phyloP scores from a whole-genome alignment of 1,140 invertebrate genomes.

The Formica exsecta region DNA sequence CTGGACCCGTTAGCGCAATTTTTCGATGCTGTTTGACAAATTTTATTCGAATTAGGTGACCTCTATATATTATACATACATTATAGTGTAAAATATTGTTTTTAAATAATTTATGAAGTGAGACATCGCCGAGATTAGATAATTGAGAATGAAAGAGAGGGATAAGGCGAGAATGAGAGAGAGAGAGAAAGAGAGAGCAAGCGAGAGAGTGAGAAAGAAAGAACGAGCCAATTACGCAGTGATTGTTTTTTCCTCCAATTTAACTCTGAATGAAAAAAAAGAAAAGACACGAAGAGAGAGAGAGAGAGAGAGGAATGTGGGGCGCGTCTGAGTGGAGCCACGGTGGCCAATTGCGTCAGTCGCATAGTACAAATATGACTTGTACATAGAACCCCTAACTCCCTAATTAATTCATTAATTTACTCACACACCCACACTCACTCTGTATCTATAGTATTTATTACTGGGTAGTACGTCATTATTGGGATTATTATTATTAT shows the following conservation, averaged over 20 bases:
- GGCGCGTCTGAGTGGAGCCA: conserved; percentile 81
- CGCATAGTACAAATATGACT: conserved; percentile 87
- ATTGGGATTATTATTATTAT: conserved; percentile 87
- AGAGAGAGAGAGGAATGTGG: conserved; percentile 71
- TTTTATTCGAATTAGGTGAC: conserved; percentile 81
- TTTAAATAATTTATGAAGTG: conserved; percentile 84
- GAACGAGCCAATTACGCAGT: conserved; percentile 45
- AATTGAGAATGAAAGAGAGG: conserved; percentile 75
- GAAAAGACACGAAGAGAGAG: not conserved
- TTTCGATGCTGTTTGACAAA: conserved; percentile 80
- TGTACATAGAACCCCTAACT: conserved; percentile 85
- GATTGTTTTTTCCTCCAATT: conserved; percentile 52
- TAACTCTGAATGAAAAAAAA: conserved; percentile 62
- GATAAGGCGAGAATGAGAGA: conserved; percentile 68
- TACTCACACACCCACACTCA: conserved; percentile 85
- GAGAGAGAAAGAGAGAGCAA: conserved; percentile 27
- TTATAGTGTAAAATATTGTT: conserved; percentile 85
- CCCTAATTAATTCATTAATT: conserved; percentile 84
- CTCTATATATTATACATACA: conserved; percentile 81
- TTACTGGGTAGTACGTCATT: conserved; percentile 87
- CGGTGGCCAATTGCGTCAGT: conserved; percentile 83
- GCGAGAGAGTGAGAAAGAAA: conserved; percentile 58
- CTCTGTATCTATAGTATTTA: conserved; percentile 87
- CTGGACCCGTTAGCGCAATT: conserved; percentile 78
- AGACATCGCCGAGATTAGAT: conserved; percentile 83